phyloP scores from a whole-genome alignment of 2,888 invertebrate genomes.

The Lampropteryx suffumata region DNA sequence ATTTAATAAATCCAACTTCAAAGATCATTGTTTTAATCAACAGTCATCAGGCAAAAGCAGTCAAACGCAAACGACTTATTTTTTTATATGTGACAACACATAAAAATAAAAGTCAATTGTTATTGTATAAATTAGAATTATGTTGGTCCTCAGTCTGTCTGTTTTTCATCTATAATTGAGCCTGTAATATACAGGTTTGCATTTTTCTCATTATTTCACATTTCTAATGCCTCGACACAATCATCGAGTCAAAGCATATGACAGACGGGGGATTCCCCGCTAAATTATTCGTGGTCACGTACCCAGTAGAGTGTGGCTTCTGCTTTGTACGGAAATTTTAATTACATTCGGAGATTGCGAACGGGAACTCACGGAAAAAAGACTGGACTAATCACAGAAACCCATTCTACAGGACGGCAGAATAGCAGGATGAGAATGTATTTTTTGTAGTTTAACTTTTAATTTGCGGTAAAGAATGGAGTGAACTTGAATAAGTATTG shows the following conservation, averaged over 20 bases:
- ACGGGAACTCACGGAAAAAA: conserved; percentile 17
- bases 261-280: conserved; percentile 64
- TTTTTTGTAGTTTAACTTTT: conserved; percentile 5
- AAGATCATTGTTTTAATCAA: too few relatives aligned
- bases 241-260: conserved; percentile 62
- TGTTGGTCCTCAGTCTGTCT: too few relatives aligned
- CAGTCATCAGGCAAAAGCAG: too few relatives aligned
- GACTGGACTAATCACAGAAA: conserved; percentile 37
- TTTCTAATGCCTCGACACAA: conserved; percentile 48
- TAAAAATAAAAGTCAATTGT: too few relatives aligned
- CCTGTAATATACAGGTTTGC: conserved; percentile 42
- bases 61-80: too few relatives aligned
- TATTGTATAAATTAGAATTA: too few relatives aligned
- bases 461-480: not conserved
- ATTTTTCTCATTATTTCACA: conserved; percentile 60
- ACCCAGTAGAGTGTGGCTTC: conserved; percentile 56
- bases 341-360: conserved; percentile 49
- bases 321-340: conserved; percentile 75
- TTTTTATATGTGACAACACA: too few relatives aligned
- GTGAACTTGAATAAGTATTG: not conserved
- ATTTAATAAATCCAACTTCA: too few relatives aligned
- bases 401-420: conserved; percentile 26
- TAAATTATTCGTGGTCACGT: conserved; percentile 78
- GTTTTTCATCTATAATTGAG: not conserved
- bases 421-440: not conserved